These are phyloP conservation scores for Sigmodon hispidus DNA, from an alignment of 2,113 vertebrate species.

Conservation along the genomic window DNA sequence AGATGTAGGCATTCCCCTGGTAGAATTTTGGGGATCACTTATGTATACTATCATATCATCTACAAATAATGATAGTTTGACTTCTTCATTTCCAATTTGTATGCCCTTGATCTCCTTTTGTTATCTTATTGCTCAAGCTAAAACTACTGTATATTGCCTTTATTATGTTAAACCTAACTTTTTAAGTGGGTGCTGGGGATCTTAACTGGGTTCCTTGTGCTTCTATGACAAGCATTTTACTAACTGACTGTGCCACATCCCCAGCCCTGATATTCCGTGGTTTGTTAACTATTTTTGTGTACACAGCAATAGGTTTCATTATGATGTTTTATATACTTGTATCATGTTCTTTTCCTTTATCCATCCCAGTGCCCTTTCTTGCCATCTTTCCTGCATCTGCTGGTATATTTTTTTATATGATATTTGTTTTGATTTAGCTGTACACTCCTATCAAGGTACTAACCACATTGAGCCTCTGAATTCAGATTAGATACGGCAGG, in stretches of 20 bases:
- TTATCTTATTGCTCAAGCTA: too few relatives aligned
- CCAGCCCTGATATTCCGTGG: neutral
- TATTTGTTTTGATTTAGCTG: conserved; percentile 3
- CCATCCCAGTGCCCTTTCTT: neutral
- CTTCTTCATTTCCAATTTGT: too few relatives aligned
- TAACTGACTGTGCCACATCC: neutral
- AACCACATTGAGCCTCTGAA: neutral
- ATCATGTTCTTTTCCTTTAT: neutral
- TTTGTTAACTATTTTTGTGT: neutral
- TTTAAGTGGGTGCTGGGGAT: neutral
- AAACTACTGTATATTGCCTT: too few relatives aligned
- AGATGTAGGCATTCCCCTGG: too few relatives aligned
- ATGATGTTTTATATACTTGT: neutral
- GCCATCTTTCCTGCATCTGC: neutral
- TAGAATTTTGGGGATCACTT: too few relatives aligned
- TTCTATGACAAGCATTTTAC: neutral
- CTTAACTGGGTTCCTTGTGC: neutral
- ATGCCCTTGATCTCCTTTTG: too few relatives aligned
- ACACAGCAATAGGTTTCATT: neutral
- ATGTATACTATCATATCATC: too few relatives aligned
- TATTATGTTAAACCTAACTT: neutral
- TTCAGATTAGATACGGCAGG: neutral
- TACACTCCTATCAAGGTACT: neutral
- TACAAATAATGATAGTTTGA: too few relatives aligned
- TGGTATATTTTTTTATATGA: neutral